A percentile compares a stretch with the other conserved stretches of the same genome.
phyloP scores from a whole-genome alignment of 2,113 vertebrate species.

The Thamnophis sirtalis region DNA sequence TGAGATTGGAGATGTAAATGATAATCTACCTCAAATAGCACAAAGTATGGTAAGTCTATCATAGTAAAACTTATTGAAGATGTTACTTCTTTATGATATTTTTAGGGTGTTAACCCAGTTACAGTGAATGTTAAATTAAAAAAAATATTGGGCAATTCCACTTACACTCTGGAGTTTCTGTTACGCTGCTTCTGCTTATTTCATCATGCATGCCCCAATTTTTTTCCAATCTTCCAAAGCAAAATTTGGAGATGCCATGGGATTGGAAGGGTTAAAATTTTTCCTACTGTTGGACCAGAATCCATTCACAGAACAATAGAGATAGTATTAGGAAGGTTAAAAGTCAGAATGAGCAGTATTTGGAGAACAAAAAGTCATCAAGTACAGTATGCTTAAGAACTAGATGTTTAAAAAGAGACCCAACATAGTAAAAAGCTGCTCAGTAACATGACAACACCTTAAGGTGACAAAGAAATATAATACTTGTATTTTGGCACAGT shows the following conservation, averaged over 20 bases:
- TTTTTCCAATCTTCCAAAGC: background rate
- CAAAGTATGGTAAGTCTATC: conserved; percentile 73
- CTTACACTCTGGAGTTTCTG: background rate
- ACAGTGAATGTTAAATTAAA: background rate
- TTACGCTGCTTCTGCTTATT: background rate
- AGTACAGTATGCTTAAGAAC: background rate
- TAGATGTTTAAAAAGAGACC: background rate
- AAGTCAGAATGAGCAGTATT: background rate
- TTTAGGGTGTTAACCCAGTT: background rate
- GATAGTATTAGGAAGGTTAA: background rate
- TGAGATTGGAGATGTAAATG: conserved; percentile 77
- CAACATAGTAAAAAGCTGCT: background rate
- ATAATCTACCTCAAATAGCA: conserved; percentile 78
- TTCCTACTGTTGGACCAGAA: background rate
- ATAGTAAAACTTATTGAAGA: background rate
- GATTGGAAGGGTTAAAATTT: background rate
- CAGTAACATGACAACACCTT: background rate
- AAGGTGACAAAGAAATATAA: background rate
- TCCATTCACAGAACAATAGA: background rate
- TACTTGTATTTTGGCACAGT: background rate
- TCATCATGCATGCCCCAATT: background rate
- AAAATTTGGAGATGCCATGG: background rate
- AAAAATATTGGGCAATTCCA: background rate
- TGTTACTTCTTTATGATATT: background rate
- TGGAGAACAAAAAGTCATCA: background rate